Evolutionary conservation across 2,113 vertebrate genomes (phyloP).

Genomic region (Montifringilla adamsi): DNA sequence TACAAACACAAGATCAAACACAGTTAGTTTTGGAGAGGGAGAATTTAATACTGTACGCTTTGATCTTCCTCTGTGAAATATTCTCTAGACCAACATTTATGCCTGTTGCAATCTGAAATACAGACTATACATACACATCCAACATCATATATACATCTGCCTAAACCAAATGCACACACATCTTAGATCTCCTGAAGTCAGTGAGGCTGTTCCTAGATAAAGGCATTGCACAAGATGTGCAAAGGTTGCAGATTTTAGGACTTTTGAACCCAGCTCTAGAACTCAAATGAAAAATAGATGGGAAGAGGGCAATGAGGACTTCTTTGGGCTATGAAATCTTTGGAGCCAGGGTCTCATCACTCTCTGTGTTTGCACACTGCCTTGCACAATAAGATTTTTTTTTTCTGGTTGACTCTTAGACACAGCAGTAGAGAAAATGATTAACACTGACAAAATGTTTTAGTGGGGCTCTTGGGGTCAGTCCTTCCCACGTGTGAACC

Average conservation of each 20-base stretch:
- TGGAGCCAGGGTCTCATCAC: background rate
- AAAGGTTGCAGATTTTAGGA: background rate
- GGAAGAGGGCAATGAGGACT: accelerated
- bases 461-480: background rate
- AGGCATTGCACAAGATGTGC: background rate
- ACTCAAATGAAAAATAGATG: background rate
- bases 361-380: background rate
- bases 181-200: background rate
- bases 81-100: background rate
- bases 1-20: background rate
- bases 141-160: background rate
- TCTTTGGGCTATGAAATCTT: background rate
- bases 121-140: background rate
- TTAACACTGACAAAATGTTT: background rate
- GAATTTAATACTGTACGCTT: background rate
- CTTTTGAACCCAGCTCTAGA: background rate
- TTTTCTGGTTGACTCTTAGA: background rate
- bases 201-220: background rate
- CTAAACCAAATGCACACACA: background rate
- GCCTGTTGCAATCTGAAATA: background rate
- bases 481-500: accelerated
- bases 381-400: background rate
- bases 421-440: background rate
- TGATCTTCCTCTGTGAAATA: background rate
- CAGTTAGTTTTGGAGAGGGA: background rate